Conservation (phyloP, 1,140 invertebrate genomes). For the Hylaeus volcanicus region DNA sequence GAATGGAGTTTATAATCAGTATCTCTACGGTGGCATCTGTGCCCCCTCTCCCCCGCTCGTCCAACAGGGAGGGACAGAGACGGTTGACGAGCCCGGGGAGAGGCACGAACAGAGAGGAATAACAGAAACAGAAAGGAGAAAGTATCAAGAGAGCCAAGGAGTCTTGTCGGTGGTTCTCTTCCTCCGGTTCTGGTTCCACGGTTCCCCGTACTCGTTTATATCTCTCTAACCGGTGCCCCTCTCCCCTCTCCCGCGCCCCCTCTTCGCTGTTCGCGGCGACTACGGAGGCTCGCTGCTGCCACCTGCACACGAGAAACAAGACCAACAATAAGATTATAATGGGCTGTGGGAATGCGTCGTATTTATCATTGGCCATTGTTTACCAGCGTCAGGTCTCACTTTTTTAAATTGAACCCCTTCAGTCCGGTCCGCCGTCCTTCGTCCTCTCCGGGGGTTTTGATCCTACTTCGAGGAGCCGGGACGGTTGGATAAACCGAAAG, state of each 20-base stretch:
- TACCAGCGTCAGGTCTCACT: slow-evolving; percentile 70
- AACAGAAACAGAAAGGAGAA: not conserved
- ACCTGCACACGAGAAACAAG: slow-evolving; percentile 76
- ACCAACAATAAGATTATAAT: slow-evolving; percentile 80
- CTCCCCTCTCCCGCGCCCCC: slow-evolving; percentile 4
- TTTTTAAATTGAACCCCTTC: slow-evolving; percentile 68
- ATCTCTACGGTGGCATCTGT: slow-evolving; percentile 77
- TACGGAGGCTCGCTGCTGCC: slow-evolving; percentile 62
- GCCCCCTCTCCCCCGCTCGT: slow-evolving; percentile 65
- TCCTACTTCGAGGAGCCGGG: not conserved
- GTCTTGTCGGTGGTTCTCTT: slow-evolving; percentile 49
- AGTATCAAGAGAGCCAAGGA: not conserved
- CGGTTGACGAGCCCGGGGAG: not conserved
- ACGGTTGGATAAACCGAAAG: not conserved
- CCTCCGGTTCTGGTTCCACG: slow-evolving; percentile 67
- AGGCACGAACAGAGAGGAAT: not conserved
- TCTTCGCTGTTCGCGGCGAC: slow-evolving; percentile 9
- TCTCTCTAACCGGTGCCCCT: slow-evolving; percentile 68
- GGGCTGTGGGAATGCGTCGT: slow-evolving; percentile 74
- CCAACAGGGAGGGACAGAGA: slow-evolving; percentile 25
- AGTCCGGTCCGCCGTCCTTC: not conserved
- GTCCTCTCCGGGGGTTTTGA: no score
- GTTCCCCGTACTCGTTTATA: slow-evolving; percentile 80
- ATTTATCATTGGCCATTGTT: slow-evolving; percentile 80
- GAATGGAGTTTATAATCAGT: slow-evolving; percentile 81